phyloP scores from a whole-genome alignment of 2,888 invertebrate genomes.

The Encarsia formosa region DNA sequence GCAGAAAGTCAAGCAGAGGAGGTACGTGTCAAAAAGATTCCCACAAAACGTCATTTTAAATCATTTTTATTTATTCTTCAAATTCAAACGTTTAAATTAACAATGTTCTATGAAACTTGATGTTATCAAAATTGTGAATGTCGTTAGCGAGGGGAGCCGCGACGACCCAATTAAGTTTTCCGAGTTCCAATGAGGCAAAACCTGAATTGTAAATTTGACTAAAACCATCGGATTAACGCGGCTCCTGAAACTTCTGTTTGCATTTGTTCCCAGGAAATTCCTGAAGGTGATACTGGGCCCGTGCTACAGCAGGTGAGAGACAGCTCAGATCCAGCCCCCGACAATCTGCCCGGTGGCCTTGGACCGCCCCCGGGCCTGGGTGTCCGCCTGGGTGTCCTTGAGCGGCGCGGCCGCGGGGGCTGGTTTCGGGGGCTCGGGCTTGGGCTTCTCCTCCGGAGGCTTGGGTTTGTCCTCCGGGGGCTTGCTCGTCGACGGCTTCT shows the following conservation, averaged over 20 bases:
- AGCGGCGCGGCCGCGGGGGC: slow-evolving; percentile 37
- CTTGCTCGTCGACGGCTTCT: background rate
- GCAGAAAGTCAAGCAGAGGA: background rate
- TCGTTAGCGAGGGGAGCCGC: too few species aligned
- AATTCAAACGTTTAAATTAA: too few species aligned
- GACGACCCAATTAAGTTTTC: too few species aligned
- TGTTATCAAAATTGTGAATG: too few species aligned
- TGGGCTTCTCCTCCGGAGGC: background rate
- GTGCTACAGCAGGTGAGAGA: slow-evolving; percentile 9
- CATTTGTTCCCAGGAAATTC: slow-evolving; percentile 22
- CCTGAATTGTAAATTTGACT: too few species aligned
- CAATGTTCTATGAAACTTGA: too few species aligned
- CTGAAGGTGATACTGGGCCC: slow-evolving; percentile 14
- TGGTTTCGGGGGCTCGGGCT: slow-evolving; percentile 18
- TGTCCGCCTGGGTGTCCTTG: slow-evolving; percentile 45
- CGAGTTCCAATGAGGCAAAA: too few species aligned
- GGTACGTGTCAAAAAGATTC: background rate
- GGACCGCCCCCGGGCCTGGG: slow-evolving; percentile 60
- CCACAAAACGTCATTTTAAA: too few species aligned
- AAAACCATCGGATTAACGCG: too few species aligned
- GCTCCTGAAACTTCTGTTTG: too few species aligned
- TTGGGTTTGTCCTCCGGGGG: slow-evolving; percentile 3
- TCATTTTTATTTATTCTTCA: too few species aligned
- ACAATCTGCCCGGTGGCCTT: slow-evolving; percentile 70
- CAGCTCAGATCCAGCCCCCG: slow-evolving; percentile 67